Conservation (phyloP, 2,797 vertebrate species). For the Argya squamiceps region DNA sequence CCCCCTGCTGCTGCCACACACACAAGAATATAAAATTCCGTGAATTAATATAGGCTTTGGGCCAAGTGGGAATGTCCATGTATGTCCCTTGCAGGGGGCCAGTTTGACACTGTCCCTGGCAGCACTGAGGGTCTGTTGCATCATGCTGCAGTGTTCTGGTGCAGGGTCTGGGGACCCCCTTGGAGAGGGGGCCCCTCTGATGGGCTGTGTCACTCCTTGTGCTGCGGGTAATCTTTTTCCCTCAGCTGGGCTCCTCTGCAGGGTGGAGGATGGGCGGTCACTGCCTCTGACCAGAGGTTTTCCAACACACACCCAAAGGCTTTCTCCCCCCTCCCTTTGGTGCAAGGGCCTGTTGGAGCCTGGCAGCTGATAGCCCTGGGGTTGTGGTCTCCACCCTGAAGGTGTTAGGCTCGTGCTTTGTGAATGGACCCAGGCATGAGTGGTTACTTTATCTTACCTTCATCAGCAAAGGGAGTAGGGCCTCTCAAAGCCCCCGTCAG, state of each 20-base stretch:
- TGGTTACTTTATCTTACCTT: background rate
- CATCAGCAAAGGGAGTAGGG: background rate
- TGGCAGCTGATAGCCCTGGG: background rate
- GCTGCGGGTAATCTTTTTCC: background rate
- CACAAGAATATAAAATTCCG: accelerated
- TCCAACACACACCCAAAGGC: background rate
- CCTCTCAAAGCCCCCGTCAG: background rate
- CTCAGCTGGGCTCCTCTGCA: background rate
- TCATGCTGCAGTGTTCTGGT: background rate
- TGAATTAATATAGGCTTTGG: background rate
- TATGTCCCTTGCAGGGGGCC: background rate
- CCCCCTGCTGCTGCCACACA: background rate
- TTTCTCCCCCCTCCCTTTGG: background rate
- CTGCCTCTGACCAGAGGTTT: background rate
- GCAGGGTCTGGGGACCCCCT: background rate
- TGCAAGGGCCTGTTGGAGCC: background rate
- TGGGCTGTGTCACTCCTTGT: background rate
- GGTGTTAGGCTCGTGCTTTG: background rate
- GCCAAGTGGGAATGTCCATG: accelerated
- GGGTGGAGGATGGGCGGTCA: background rate
- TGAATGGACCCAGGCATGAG: background rate
- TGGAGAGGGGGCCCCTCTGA: too few relatives aligned
- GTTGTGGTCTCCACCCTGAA: background rate
- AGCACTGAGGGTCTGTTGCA: background rate
- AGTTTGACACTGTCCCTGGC: background rate